Evolutionary conservation across 2,113 vertebrate genomes (phyloP).

Genomic region (Lonchura striata): DNA sequence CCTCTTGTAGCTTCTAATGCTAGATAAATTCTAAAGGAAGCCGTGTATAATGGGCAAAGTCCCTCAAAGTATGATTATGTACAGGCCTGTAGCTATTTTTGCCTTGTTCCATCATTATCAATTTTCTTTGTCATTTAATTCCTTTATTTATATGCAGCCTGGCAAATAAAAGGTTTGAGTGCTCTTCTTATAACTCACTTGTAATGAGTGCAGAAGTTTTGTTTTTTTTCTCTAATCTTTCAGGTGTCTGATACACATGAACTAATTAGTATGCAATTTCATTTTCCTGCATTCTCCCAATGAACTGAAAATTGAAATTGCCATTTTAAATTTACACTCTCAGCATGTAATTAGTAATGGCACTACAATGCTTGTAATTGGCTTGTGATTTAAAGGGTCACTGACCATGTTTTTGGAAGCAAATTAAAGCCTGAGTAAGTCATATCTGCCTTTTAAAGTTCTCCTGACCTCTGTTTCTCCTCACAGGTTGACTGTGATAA

Average conservation of each 20-base stretch:
- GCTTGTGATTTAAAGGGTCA: slow-evolving; percentile 66
- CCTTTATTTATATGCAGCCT: slow-evolving; percentile 60
- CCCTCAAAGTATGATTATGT: not conserved
- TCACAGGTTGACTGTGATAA: not conserved
- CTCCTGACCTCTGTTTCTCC: slow-evolving; percentile 42
- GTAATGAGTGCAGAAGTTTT: slow-evolving; percentile 32
- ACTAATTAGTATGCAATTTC: slow-evolving; percentile 68
- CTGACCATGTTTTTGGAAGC: slow-evolving; percentile 46
- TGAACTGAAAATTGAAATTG: slow-evolving; percentile 72
- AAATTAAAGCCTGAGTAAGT: slow-evolving; percentile 46
- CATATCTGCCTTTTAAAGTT: slow-evolving; percentile 31
- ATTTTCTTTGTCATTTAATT: slow-evolving; percentile 54
- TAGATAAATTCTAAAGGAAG: slow-evolving; percentile 1
- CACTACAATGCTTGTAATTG: slow-evolving; percentile 61
- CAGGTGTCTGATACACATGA: slow-evolving; percentile 50
- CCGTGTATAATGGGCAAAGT: not conserved
- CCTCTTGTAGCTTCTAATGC: not conserved
- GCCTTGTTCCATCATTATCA: slow-evolving; percentile 38
- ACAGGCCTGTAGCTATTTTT: slow-evolving; percentile 9
- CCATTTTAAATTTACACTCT: slow-evolving; percentile 67
- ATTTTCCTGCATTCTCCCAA: slow-evolving; percentile 61
- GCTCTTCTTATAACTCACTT: slow-evolving; percentile 53
- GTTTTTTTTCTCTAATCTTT: slow-evolving; percentile 46
- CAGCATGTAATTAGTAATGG: slow-evolving; percentile 66
- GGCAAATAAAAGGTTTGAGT: slow-evolving; percentile 49